Base-by-base conservation (phyloP, 2,113 vertebrate species). In the Willisornis vidua region DNA sequence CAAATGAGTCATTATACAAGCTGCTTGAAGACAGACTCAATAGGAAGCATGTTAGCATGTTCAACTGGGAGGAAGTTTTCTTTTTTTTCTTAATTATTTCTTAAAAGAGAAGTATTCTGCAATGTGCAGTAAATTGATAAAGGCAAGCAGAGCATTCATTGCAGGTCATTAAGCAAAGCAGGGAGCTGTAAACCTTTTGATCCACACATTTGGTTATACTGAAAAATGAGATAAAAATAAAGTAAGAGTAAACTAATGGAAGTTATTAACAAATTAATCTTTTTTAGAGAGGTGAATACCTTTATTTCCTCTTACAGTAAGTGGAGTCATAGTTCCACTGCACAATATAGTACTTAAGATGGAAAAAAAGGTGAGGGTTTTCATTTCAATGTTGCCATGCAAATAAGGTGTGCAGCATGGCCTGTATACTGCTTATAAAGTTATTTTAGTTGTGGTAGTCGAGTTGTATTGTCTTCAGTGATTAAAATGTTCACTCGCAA, bases 1-100 rank as follows among this genome's bases (percentile, higher is more conserved):
- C 62, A 80, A 93, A 92, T 75, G 74, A 83, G 26, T 84, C 35
- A 61, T 83, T 83, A 76, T 66, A 43, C 43, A 87, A 84, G 79
- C 22, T 51, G 59, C 77, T 66, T 95, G 73, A 85, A 92, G 86
- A 90, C 70, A 79, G 94, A 89, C 86, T 94, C 85, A 85, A 57
- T 48, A 77, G 65, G 55, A 87, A 13, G 45, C 54, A 74, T 51
- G 49, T 62, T 77, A 90, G 22, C 62, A 73, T 63, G 48, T 80
- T 94, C 78, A 84, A 4, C 9, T 95, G 66, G 62, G 78, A 52
- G 54, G 28, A 26, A 46, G 39, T 71, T 83, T 88, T 58, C 14
- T 59, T 41, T 37, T 33, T 93, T 78, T 65, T 3, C n/a, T 59
- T 84, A 80, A 94, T 92, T 72, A 91, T 80, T 70, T 67, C 68